Evolutionary conservation across 2,888 invertebrate genomes (phyloP).

Genomic region (Archips xylosteana): DNA sequence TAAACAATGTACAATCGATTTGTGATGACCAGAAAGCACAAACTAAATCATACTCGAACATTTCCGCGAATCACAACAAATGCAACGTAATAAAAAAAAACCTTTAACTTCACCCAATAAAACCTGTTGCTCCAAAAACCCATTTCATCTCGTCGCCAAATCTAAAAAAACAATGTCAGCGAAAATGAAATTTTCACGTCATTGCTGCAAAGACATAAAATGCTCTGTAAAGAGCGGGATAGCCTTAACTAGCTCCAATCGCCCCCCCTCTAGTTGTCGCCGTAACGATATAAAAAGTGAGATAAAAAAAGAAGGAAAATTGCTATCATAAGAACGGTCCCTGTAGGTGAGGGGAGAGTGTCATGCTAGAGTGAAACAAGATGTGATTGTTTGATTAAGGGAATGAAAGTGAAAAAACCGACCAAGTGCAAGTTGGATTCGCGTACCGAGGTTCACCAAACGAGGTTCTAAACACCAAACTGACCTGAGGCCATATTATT

Average conservation of each 20-base stretch:
- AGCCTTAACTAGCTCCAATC: conserved; percentile 53
- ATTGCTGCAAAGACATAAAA: conserved; percentile 56
- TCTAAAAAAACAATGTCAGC: conserved; percentile 33
- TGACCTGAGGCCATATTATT: too few species aligned
- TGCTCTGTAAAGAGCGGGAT: conserved; percentile 50
- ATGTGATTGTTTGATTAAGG: conserved; percentile 23
- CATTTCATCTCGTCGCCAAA: conserved; percentile 27
- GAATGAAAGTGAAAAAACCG: neutral
- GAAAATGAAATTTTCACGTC: conserved; percentile 53
- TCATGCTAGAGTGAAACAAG: conserved; percentile 49
- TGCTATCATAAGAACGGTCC: conserved; percentile 76
- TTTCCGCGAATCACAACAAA: neutral
- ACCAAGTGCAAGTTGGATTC: too few species aligned
- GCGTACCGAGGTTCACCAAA: too few species aligned
- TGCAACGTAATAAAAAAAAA: neutral
- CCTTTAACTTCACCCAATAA: neutral
- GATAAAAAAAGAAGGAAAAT: conserved; percentile 75
- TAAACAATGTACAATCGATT: too few species aligned
- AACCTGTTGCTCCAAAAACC: conserved; percentile 27
- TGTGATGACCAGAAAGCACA: too few species aligned
- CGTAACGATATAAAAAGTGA: conserved; percentile 74
- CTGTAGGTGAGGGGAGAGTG: conserved; percentile 54
- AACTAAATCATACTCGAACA: too few species aligned
- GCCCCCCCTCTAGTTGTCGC: conserved; percentile 67
- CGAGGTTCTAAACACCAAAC: too few species aligned